A percentile compares a stretch with the other conserved stretches of the same genome.
phyloP scores from a whole-genome alignment of 2,888 invertebrate genomes.

The Heteromyza rotundicornis region DNA sequence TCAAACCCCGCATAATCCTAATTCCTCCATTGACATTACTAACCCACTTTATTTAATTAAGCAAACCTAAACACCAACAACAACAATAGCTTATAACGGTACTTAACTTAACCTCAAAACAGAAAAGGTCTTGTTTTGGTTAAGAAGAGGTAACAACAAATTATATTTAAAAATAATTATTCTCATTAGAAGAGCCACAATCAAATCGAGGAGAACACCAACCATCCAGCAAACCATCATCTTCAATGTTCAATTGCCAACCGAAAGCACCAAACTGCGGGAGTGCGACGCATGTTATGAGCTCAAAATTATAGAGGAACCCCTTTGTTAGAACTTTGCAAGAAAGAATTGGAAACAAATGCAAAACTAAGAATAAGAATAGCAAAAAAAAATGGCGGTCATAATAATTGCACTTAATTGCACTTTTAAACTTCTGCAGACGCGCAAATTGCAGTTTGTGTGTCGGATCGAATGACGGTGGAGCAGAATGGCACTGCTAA shows the following conservation, averaged over 20 bases:
- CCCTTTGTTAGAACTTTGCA: no score
- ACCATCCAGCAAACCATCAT: background rate
- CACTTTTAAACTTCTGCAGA: constrained; percentile 20
- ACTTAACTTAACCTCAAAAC: no score
- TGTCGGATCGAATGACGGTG: background rate
- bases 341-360: background rate
- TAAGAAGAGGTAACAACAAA: background rate
- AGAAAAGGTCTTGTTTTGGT: no score
- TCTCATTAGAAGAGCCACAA: background rate
- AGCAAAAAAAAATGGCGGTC: constrained; percentile 3
- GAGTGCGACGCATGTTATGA: constrained; percentile 40
- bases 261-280: constrained; percentile 31
- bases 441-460: background rate
- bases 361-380: background rate
- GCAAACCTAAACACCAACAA: background rate
- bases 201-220: background rate
- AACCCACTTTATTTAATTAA: background rate
- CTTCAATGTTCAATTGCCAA: background rate
- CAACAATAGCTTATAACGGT: no score
- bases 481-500: constrained; percentile 40
- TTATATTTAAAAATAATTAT: background rate
- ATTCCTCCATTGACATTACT: no score
- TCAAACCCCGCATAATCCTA: no score
- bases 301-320: no score
- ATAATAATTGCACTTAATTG: constrained; percentile 57